Conservation (phyloP, 2,113 vertebrate genomes). For the Leuciscus idus region DNA sequence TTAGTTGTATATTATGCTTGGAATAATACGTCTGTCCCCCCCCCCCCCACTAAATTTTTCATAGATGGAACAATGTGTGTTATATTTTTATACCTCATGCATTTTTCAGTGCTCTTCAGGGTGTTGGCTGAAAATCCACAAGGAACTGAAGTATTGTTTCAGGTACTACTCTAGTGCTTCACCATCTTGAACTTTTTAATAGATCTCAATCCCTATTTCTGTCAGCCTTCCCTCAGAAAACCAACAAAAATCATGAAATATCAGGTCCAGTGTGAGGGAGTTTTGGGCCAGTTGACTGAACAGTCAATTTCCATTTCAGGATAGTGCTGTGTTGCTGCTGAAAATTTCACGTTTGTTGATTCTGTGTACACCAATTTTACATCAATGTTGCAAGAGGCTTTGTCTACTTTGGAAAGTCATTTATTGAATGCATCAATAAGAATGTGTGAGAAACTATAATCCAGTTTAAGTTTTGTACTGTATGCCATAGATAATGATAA, state of each 20-base stretch:
- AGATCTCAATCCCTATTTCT: slow-evolving; percentile 19
- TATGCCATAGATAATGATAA: not conserved
- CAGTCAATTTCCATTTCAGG: not conserved
- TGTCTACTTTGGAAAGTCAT: not conserved
- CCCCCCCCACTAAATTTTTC: slow-evolving; percentile 14
- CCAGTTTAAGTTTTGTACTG: not conserved
- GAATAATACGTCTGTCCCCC: not conserved
- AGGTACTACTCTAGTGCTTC: slow-evolving; percentile 10
- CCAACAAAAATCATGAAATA: not conserved
- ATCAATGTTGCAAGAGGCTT: not conserved
- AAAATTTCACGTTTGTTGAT: not conserved
- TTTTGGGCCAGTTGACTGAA: not conserved
- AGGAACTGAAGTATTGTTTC: slow-evolving; percentile 10
- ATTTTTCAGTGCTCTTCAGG: slow-evolving; percentile 36
- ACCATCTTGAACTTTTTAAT: slow-evolving; percentile 21
- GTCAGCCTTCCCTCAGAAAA: not conserved
- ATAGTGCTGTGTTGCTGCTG: not conserved
- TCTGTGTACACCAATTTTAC: not conserved
- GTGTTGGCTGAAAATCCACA: slow-evolving; percentile 23
- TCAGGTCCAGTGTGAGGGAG: not conserved
- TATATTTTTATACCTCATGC: slow-evolving; percentile 47
- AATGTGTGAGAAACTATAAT: not conserved
- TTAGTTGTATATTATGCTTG: slow-evolving; percentile 23
- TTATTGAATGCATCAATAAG: not conserved
- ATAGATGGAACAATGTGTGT: slow-evolving; percentile 30